Evolutionary conservation across 2,797 vertebrate genomes (phyloP), one percentile per base, ranked within the genome.

Genomic region (Salmo trutta): DNA sequence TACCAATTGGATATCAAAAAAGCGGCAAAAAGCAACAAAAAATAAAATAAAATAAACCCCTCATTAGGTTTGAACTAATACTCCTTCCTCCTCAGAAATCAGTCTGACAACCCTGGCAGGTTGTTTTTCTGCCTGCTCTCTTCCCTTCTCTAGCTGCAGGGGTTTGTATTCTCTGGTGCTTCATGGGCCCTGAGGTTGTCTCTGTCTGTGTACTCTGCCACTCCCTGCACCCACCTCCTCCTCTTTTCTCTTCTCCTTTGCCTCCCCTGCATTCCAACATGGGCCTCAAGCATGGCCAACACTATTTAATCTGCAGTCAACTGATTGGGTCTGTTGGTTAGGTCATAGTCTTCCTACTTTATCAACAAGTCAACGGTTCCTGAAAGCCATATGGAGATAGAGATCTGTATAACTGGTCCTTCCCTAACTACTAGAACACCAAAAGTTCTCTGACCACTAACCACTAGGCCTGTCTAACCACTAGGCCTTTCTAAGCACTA

Each of bases 191-290:
- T 71, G 82, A 47, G 41, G 41, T 10, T 47, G 41, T 47, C 41
- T 47, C 41, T 47, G 41, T 47, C 41, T 47, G 85, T 85, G 87
- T 87, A 85, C 86, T 83, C 82, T 65, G 85, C 54, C 79, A 84
- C 10, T 47, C 86, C 89, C 85, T 51, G 65, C 69, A 31, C 8
- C 29, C 31, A 0, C 14, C 14, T 52, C 69, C 54, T 47, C 41
- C 41, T 47, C 10, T 47, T 8, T 47, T 17, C 56, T 24, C 73
- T 12, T 24, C 75, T 75, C 75, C 41, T 47, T 47, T 47, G 41
- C 41, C 79, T 74, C 64, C 51, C 77, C 78, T 84, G 84, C 85
- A 91, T 90, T 91, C 90, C 87, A 79, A 47, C 41, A 33, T 73
- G 14, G 71, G 51, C 53, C 54, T 66, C 19, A 75, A 52, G 76